Conservation (phyloP, 1,140 invertebrate genomes). For the Cyclargus thomasi region DNA sequence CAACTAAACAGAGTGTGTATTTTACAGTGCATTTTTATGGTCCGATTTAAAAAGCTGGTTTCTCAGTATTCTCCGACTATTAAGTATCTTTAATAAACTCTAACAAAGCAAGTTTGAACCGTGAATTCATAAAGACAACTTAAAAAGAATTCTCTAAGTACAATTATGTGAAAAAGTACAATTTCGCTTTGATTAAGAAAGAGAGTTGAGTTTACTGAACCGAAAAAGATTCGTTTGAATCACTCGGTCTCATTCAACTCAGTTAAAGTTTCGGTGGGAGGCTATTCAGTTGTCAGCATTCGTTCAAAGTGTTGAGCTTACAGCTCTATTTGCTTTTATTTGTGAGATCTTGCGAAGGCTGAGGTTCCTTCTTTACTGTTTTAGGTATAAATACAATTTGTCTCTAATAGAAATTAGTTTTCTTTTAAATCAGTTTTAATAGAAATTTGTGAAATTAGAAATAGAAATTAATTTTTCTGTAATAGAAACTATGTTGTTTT, state of each 20-base stretch:
- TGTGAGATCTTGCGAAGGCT: background rate
- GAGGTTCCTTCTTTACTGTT: too few relatives aligned
- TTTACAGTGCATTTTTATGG: background rate
- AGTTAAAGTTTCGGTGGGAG: background rate
- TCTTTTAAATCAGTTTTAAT: too few relatives aligned
- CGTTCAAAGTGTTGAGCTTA: background rate
- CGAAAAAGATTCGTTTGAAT: background rate
- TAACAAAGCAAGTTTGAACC: background rate
- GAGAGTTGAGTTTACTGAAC: background rate
- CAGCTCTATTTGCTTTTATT: background rate
- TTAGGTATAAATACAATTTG: too few relatives aligned
- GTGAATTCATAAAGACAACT: background rate
- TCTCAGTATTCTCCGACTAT: background rate
- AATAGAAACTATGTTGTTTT: too few relatives aligned
- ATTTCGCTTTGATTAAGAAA: slow-evolving; percentile 1
- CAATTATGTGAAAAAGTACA: slow-evolving; percentile 1
- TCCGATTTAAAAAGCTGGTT: background rate
- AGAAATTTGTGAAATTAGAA: too few relatives aligned
- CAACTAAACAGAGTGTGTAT: background rate
- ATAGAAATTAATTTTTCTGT: too few relatives aligned
- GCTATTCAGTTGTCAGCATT: background rate
- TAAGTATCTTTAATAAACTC: background rate
- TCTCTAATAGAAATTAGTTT: too few relatives aligned
- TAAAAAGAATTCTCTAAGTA: background rate
- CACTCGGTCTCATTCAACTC: background rate